phyloP scores from a whole-genome alignment of 2,113 vertebrate species.

The Suricata suricatta region DNA sequence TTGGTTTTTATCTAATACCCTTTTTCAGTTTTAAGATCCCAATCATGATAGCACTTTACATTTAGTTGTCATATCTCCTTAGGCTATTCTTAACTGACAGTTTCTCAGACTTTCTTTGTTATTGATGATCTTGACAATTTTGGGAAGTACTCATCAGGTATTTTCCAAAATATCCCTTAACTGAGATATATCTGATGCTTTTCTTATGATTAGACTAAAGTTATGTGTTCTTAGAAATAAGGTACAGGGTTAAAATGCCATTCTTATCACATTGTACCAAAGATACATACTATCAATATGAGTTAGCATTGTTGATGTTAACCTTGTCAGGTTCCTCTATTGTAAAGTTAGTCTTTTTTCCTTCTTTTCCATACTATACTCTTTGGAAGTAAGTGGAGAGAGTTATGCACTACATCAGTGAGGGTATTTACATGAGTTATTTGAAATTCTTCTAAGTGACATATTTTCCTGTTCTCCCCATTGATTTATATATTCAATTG shows the following conservation, averaged over 20 bases:
- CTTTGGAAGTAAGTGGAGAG: not conserved
- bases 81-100: not conserved
- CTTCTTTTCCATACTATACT: not conserved
- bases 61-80: not conserved
- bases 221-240: not conserved
- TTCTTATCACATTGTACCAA: not conserved
- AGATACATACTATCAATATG: not conserved
- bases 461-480: not conserved
- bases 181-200: not conserved
- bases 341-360: not conserved
- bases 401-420: no score
- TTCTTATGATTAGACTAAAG: not conserved
- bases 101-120: not conserved
- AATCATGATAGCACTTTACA: not conserved
- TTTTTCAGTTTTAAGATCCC: not conserved
- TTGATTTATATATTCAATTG: not conserved
- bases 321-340: not conserved
- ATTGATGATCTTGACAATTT: not conserved
- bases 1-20: not conserved
- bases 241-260: not conserved
- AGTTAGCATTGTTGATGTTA: not conserved
- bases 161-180: not conserved
- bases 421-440: not conserved
- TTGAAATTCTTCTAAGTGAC: not conserved
- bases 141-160: not conserved